Conservation (phyloP, 1,140 invertebrate genomes). For the Drosophila gunungcola region DNA sequence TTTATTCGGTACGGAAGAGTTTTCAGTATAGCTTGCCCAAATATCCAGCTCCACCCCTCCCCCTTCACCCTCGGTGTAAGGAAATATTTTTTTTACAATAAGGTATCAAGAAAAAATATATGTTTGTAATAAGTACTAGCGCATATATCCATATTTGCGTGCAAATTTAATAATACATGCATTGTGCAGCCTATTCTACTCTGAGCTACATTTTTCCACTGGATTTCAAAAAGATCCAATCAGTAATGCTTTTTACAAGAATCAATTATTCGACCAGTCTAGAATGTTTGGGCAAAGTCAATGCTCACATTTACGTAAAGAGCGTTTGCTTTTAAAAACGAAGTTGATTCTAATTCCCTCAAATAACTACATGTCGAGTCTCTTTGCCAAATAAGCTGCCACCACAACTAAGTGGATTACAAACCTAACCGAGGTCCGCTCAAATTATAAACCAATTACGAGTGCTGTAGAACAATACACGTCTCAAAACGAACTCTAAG, state of each 20-base stretch:
- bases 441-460: slow-evolving; percentile 65
- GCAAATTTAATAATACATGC: slow-evolving; percentile 2
- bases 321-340: neutral
- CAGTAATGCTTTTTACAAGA: neutral
- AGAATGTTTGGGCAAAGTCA: neutral
- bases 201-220: too few species aligned
- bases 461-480: slow-evolving; percentile 2
- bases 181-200: too few species aligned
- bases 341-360: slow-evolving; percentile 17
- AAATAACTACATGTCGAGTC: too few species aligned
- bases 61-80: slow-evolving; percentile 7
- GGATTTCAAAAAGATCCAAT: slow-evolving; percentile 2
- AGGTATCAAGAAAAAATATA: slow-evolving; percentile 24
- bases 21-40: slow-evolving; percentile 4
- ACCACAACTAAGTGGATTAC: slow-evolving; percentile 49
- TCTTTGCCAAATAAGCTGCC: neutral
- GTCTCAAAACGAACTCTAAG: too few species aligned
- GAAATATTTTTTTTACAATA: slow-evolving; percentile 48
- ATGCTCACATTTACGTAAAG: too few species aligned
- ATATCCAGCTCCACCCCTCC: too few species aligned
- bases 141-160: slow-evolving; percentile 27
- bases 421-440: slow-evolving; percentile 41
- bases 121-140: slow-evolving; percentile 41
- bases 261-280: slow-evolving; percentile 25
- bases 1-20: slow-evolving; percentile 3